Conservation (phyloP, 1,140 invertebrate species). For the Listronotus bonariensis region DNA sequence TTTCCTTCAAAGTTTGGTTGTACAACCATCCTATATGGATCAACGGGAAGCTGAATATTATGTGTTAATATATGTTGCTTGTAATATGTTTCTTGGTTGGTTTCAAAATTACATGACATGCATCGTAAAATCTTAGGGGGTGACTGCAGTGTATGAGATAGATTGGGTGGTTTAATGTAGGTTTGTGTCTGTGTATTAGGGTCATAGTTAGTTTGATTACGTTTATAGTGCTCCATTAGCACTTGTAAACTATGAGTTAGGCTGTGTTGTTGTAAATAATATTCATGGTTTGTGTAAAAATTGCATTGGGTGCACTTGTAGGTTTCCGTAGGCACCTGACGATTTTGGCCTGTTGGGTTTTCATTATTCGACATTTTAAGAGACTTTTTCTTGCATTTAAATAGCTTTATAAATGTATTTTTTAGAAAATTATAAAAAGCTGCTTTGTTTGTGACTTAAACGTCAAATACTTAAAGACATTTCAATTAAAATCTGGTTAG, state of each 20-base stretch:
- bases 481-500: too few relatives aligned
- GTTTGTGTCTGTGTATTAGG: slow-evolving; percentile 3
- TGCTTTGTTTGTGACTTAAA: slow-evolving; percentile 5
- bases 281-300: slow-evolving; percentile 35
- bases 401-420: neutral
- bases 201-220: slow-evolving; percentile 10
- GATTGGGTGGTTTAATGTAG: slow-evolving; percentile 5
- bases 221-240: slow-evolving; percentile 25
- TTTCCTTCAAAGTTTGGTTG: neutral
- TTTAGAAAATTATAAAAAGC: slow-evolving; percentile 3
- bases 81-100: slow-evolving; percentile 18
- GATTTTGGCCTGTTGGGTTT: slow-evolving; percentile 7
- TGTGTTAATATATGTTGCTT: slow-evolving; percentile 22
- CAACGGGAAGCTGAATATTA: slow-evolving; percentile 1
- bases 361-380: slow-evolving; percentile 24
- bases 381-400: slow-evolving; percentile 5
- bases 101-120: slow-evolving; percentile 23
- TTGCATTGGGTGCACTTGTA: slow-evolving; percentile 33
- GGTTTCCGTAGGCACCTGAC: slow-evolving; percentile 26
- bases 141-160: neutral
- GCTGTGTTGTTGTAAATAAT: slow-evolving; percentile 31
- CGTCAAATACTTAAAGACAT: too few relatives aligned
- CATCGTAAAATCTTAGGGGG: slow-evolving; percentile 4
- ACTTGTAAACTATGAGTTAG: slow-evolving; percentile 27
- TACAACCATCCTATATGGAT: slow-evolving; percentile 2